Evolutionary conservation across 2,113 vertebrate species (phyloP).

Genomic region (Hippocampus zosterae): DNA sequence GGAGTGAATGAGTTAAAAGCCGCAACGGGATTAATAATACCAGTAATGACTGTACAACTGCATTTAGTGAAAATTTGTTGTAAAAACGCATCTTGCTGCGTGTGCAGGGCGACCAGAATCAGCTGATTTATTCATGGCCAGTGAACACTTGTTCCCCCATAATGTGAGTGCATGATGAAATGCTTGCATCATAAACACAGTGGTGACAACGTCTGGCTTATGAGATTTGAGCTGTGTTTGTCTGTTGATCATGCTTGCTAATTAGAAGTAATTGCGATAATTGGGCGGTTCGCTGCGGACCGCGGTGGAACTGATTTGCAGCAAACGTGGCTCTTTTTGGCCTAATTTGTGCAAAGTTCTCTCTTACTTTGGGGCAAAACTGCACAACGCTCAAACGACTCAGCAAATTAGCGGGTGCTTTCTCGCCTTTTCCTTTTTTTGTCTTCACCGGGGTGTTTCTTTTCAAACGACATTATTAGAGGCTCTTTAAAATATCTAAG

Average conservation of each 20-base stretch:
- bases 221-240: slow-evolving; percentile 16
- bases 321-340: slow-evolving; percentile 10
- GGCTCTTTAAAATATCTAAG: slow-evolving; percentile 65
- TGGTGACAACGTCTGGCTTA: slow-evolving; percentile 5
- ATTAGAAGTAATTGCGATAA: slow-evolving; percentile 22
- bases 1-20: no score
- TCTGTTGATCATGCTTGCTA: slow-evolving; percentile 13
- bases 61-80: background rate
- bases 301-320: background rate
- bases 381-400: slow-evolving; percentile 19
- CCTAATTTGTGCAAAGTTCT: slow-evolving; percentile 26
- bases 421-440: slow-evolving; percentile 36
- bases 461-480: slow-evolving; percentile 57
- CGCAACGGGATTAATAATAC: slow-evolving; percentile 24
- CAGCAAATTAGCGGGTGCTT: slow-evolving; percentile 50
- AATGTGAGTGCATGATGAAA: slow-evolving; percentile 3
- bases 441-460: slow-evolving; percentile 48
- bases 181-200: slow-evolving; percentile 7
- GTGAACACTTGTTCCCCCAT: background rate
- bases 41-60: slow-evolving; percentile 17
- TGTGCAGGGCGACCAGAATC: slow-evolving; percentile 1
- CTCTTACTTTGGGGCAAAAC: slow-evolving; percentile 18
- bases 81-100: background rate
- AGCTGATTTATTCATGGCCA: background rate
- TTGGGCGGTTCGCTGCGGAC: slow-evolving; percentile 4